Percentiles rank a stretch among this genome's conserved stretches.
phyloP scores from a whole-genome alignment of 2,797 vertebrate genomes.

The Phoebastria nigripes region DNA sequence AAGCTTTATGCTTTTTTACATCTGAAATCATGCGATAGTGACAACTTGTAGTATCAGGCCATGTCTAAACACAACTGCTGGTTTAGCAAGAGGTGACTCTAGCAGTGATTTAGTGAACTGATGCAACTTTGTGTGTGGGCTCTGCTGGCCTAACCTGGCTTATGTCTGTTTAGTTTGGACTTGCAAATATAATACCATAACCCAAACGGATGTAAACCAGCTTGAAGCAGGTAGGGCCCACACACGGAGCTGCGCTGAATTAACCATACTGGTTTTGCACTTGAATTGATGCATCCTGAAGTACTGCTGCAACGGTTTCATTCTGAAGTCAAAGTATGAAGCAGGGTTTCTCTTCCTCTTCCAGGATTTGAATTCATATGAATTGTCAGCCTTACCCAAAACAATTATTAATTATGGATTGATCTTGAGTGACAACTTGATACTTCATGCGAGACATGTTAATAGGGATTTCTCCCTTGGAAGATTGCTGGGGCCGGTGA shows the following conservation, averaged over 20 bases:
- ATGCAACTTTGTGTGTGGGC: neutral
- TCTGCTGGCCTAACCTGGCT: neutral
- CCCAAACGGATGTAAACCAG: neutral
- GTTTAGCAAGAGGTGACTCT: neutral
- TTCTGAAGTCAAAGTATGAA: neutral
- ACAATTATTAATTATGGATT: neutral
- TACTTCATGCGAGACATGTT: accelerated
- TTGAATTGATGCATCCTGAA: neutral
- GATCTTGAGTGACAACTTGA: neutral
- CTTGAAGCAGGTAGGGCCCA: neutral
- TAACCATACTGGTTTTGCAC: accelerated
- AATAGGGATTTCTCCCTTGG: neutral
- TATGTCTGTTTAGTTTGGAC: neutral
- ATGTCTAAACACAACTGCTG: neutral
- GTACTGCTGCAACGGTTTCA: neutral
- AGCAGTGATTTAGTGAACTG: neutral
- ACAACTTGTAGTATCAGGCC: neutral
- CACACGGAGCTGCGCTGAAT: neutral
- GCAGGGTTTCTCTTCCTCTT: neutral
- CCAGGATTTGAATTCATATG: neutral
- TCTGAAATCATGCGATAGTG: neutral
- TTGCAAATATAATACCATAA: neutral
- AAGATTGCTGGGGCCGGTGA: neutral
- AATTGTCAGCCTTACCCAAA: neutral
- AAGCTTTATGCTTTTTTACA: neutral